These are phyloP conservation scores for Coregonus sp. DNA, from an alignment of 2,797 vertebrate species.

Conservation along the genomic window DNA sequence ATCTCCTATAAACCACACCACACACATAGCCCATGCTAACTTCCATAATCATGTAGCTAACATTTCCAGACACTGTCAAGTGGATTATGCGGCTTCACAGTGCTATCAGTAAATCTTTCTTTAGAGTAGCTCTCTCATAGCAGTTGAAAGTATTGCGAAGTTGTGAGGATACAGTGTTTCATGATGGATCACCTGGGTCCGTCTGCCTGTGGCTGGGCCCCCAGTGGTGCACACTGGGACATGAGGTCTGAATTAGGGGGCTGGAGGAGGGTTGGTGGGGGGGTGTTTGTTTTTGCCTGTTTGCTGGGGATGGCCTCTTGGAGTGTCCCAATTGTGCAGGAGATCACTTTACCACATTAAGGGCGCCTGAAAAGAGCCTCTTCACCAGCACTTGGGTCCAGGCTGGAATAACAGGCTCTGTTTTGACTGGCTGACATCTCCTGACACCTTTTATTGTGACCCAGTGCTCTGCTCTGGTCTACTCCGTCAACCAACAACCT, in stretches of 20 bases:
- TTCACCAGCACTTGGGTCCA: constrained; percentile 76
- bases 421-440: constrained; percentile 83
- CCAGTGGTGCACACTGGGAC: not conserved
- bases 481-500: constrained; percentile 52
- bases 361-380: constrained; percentile 79
- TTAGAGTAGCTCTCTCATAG: too few relatives aligned
- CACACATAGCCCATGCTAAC: too few relatives aligned
- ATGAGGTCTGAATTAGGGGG: constrained; percentile 7
- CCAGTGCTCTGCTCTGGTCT: constrained; percentile 40
- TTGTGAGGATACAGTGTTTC: not conserved
- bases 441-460: constrained; percentile 79
- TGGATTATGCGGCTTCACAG: too few relatives aligned
- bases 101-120: too few relatives aligned
- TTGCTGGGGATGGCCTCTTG: constrained; percentile 79
- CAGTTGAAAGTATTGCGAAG: too few relatives aligned
- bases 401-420: constrained; percentile 73
- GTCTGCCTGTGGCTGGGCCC: not conserved
- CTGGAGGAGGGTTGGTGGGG: constrained; percentile 13
- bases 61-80: too few relatives aligned
- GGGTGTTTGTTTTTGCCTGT: constrained; percentile 70
- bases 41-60: too few relatives aligned
- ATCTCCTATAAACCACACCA: not conserved
- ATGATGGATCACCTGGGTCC: not conserved
- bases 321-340: constrained; percentile 78
- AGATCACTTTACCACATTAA: constrained; percentile 82